These are phyloP conservation scores for Palythoa grandis DNA, from an alignment of 92 coral and sea anemone species.

Conservation along the genomic window DNA sequence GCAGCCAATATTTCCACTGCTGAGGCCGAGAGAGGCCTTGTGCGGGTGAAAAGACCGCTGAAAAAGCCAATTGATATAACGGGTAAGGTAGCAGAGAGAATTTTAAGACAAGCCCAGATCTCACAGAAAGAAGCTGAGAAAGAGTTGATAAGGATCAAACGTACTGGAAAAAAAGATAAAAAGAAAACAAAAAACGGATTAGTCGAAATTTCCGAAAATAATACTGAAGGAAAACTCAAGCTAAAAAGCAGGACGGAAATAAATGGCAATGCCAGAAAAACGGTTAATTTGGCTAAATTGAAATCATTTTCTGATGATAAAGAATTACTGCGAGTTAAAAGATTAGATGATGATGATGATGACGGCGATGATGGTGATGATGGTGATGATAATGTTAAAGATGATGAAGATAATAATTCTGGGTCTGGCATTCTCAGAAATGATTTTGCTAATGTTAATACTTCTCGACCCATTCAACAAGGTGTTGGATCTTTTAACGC, in stretches of 20 bases:
- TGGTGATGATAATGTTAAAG: neutral
- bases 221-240: neutral
- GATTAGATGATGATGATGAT: constrained; percentile 29
- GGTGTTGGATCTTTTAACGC: neutral
- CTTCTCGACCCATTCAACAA: neutral
- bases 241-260: neutral
- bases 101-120: constrained; percentile 55
- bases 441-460: neutral
- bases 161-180: constrained; percentile 42
- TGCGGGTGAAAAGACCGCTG: constrained; percentile 70
- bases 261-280: neutral
- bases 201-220: neutral
- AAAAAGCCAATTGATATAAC: constrained; percentile 12
- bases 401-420: neutral
- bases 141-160: constrained; percentile 63
- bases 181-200: neutral
- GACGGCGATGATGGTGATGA: neutral
- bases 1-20: constrained; percentile 70
- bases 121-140: constrained; percentile 35
- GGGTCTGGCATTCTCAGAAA: neutral
- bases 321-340: constrained; percentile 35
- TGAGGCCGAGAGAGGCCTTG: constrained; percentile 73
- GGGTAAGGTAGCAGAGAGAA: constrained; percentile 59
- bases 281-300: neutral
- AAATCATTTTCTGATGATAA: constrained; percentile 7